A percentile compares a stretch with the other conserved stretches of the same genome.
phyloP scores from a whole-genome alignment of 2,888 invertebrate species.

The Orthosia gothica region DNA sequence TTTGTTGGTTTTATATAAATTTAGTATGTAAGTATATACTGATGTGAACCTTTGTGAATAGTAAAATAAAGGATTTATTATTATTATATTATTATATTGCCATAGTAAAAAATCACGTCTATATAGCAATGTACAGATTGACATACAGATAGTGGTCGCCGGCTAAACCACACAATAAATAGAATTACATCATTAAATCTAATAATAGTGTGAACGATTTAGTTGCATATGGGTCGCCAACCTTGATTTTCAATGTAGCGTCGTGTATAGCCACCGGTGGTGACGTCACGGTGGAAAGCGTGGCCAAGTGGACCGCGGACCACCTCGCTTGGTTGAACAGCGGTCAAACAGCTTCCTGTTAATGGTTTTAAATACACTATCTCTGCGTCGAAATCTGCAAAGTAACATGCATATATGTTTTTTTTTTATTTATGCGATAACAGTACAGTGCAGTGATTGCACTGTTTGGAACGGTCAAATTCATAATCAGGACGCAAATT shows the following conservation, averaged over 20 bases:
- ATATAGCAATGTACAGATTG: slow-evolving; percentile 7
- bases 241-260: slow-evolving; percentile 52
- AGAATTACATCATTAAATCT: slow-evolving; percentile 34
- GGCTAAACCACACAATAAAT: slow-evolving; percentile 34
- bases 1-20: no score
- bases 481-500: no score
- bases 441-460: no score
- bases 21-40: no score
- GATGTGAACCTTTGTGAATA: no score
- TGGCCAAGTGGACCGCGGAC: slow-evolving; percentile 38
- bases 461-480: no score
- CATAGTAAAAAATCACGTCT: slow-evolving; percentile 9
- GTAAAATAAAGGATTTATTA: no score
- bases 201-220: slow-evolving; percentile 42
- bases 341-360: slow-evolving; percentile 50
- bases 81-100: no score
- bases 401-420: no score
- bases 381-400: background rate
- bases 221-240: slow-evolving; percentile 23
- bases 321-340: slow-evolving; percentile 52
- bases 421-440: no score
- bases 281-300: slow-evolving; percentile 61
- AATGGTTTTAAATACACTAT: slow-evolving; percentile 36
- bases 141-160: slow-evolving; percentile 2
- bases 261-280: background rate